Percentiles rank a stretch among this genome's conserved stretches.
Evolutionary conservation across 2,888 invertebrate genomes (phyloP).

Genomic region (Noctua pronuba): DNA sequence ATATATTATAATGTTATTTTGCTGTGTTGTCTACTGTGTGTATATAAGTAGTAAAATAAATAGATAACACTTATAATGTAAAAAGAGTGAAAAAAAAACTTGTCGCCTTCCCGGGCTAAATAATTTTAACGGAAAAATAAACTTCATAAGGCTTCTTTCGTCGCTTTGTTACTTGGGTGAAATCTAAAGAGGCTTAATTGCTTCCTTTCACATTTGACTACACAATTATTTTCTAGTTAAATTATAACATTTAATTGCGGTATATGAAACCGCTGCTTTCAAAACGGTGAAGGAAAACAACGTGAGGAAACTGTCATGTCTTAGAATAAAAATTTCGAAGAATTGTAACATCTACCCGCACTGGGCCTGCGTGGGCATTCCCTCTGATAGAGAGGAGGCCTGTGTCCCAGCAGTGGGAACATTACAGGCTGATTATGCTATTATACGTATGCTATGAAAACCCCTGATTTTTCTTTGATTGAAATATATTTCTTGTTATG

Average conservation of each 20-base stretch:
- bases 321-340: not conserved
- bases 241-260: not conserved
- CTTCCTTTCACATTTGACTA: conserved; percentile 10
- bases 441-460: no score
- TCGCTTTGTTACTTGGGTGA: conserved; percentile 2
- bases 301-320: not conserved
- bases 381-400: no score
- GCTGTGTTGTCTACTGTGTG: no score
- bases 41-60: no score
- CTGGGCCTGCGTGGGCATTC: not conserved
- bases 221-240: conserved; percentile 9
- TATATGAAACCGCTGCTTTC: not conserved
- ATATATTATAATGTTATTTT: no score
- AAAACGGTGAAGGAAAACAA: not conserved
- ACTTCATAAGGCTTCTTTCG: not conserved
- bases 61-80: not conserved
- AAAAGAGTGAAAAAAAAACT: not conserved
- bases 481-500: no score
- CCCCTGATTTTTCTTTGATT: no score
- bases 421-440: no score
- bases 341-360: not conserved
- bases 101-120: not conserved
- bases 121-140: conserved; percentile 17
- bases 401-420: no score
- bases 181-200: conserved; percentile 18